Conservation (phyloP, 2,888 invertebrate genomes). For the Morpho achilles region DNA sequence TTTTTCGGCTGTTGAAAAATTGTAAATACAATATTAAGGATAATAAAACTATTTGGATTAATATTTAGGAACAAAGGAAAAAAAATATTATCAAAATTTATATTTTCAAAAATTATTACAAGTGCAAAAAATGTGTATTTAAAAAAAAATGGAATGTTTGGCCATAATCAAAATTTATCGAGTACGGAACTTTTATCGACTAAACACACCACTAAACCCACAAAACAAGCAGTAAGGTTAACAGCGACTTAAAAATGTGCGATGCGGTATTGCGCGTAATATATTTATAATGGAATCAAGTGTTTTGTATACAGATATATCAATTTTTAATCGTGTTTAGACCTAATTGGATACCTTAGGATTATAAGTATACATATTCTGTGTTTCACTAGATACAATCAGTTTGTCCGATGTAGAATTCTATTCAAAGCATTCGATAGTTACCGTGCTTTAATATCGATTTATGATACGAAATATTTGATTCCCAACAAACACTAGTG, state of each 20-base stretch:
- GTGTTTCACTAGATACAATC: conserved; percentile 29
- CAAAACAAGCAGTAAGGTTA: conserved; percentile 69
- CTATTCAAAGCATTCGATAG: conserved; percentile 29
- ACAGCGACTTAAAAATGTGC: conserved; percentile 68
- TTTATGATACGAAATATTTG: conserved; percentile 53
- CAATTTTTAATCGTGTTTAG: conserved; percentile 28
- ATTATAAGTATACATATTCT: conserved; percentile 31
- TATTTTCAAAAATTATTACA: conserved; percentile 80
- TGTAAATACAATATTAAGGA: conserved; percentile 79
- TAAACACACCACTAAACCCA: conserved; percentile 63
- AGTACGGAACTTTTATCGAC: conserved; percentile 73
- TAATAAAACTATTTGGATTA: conserved; percentile 80
- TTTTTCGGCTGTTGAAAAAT: conserved; percentile 80
- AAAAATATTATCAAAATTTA: conserved; percentile 79
- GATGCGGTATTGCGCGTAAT: conserved; percentile 65
- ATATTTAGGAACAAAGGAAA: conserved; percentile 77
- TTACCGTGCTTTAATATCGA: conserved; percentile 32
- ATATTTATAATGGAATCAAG: conserved; percentile 62
- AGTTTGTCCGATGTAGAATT: conserved; percentile 27
- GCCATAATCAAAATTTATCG: conserved; percentile 71
- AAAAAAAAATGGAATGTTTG: conserved; percentile 70
- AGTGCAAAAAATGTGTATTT: conserved; percentile 73
- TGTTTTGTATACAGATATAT: conserved; percentile 40
- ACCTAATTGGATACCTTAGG: conserved; percentile 30
- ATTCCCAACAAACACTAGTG: conserved; percentile 70